Evolutionary conservation across 30 jellyfish, hydroid and myxozoan genomes (phyloP).

Genomic region (Aurelia sp.): DNA sequence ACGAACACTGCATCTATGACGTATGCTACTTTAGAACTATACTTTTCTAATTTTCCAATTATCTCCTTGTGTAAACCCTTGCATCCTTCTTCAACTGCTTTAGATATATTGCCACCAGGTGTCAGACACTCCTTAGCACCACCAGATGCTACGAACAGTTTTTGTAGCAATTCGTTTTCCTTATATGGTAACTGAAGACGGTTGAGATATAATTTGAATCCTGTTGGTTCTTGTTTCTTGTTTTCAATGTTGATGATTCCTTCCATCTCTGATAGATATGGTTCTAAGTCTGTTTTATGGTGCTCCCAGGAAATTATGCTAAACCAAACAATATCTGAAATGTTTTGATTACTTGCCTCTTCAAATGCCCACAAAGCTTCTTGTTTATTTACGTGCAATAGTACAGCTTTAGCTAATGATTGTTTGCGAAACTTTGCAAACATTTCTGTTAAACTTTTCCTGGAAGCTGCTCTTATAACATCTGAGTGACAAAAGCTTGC

Average conservation of each 20-base stretch:
- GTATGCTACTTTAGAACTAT: constrained; percentile 48
- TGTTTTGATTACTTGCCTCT: constrained; percentile 57
- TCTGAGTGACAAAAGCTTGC: constrained; percentile 27
- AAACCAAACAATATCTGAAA: constrained; percentile 64
- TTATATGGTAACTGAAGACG: constrained; percentile 53
- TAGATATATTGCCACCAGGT: constrained; percentile 3
- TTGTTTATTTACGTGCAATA: constrained; percentile 55
- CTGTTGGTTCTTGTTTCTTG: constrained; percentile 46
- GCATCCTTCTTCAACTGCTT: constrained; percentile 32
- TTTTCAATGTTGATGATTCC: constrained; percentile 84
- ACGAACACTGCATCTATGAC: constrained; percentile 84
- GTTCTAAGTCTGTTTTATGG: constrained; percentile 14
- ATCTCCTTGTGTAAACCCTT: constrained; percentile 22
- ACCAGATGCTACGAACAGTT: constrained; percentile 29
- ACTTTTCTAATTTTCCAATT: constrained; percentile 11
- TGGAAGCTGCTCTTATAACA: constrained; percentile 3
- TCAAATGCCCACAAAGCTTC: constrained; percentile 50
- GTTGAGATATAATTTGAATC: constrained; percentile 37
- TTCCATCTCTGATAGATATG: constrained; percentile 57
- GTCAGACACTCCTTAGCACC: constrained; percentile 50
- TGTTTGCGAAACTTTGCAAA: constrained; percentile 48
- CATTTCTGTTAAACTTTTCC: constrained; percentile 21
- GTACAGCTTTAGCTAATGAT: constrained; percentile 74
- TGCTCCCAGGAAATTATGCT: constrained; percentile 70
- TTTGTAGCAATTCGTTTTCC: constrained; percentile 49